Evolutionary conservation across 92 coral and sea anemone species (phyloP), one percentile per base, ranked within the genome.

Genomic region (Umimayanthus kanabou): DNA sequence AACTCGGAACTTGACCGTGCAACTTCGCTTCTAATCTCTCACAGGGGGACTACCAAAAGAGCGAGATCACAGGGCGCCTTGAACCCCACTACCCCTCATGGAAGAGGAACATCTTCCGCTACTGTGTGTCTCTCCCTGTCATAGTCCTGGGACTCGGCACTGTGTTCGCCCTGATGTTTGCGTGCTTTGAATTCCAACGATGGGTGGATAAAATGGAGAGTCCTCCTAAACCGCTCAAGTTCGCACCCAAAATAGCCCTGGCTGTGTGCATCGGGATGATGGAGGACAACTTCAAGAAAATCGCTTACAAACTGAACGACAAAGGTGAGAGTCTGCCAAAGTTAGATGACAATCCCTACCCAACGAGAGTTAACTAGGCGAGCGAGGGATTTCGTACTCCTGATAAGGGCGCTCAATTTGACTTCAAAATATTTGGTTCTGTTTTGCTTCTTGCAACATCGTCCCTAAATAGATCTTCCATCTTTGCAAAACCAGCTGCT

Each of bases 121-220:
- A 97, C 91, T 95, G 98, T 73, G 98, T 97, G 80, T 95, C 99
- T 11, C 95, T 95, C 70, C 99, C 99, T 53, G 91, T 91, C 85
- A 97, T 97, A 88, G 85, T 95, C 66, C 80, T 90, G 61, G 96
- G 97, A 0, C 94, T 97, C 57, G 92, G 96, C 33, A 98, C 96
- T 14, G 99, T 95, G 8, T 89, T 94, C 72, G 88, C 90, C 22
- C 86, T 92, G 70, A 97, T 97, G 99, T 77, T 97, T 79, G 77
- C 91, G 70, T 93, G 96, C 39, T 97, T 97, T 67, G 99, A 97
- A 93, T 97, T 97, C 90, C 99, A 97, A 85, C 91, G 97, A 10
- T 97, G 98, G 98, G 99, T 97, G 6, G 94, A 97, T 77, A 88
- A 71, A 39, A 97, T 97, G 98, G 99, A 97, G 18, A 97, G 92